Evolutionary conservation across 2,888 invertebrate genomes (phyloP), one percentile per base, ranked within the genome.

Genomic region (Cosmopolites sordidus): DNA sequence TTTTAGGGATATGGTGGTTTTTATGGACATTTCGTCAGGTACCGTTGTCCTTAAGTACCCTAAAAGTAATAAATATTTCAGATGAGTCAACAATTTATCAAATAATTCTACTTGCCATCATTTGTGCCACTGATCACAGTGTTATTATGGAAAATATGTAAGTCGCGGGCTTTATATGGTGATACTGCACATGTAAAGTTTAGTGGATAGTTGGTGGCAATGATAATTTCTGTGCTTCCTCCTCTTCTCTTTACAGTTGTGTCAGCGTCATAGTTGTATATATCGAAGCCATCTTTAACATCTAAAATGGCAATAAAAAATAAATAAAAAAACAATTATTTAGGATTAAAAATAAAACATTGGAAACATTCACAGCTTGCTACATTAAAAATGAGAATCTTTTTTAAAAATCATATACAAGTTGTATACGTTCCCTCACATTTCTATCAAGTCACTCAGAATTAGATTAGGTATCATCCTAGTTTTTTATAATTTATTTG

Each of bases 271-370:
- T 75, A 62, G 1, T 73, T 74, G 54, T 72, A 72, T 4, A 79
- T 71, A 8, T 72, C 68, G 61, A 79, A 75, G 8, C 78, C 78
- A 37, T 73, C 66, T 30, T 66, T 54, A 2, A 77, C 73, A 63
- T 81, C 80, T 77, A 56, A 12, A 66, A 69, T 33, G 3, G 3
- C 3, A 33, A 33, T 9, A 33, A 33, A 33, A 5, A n/a, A 22
- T 22, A n/a, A n/a, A n/a, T n/a, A n/a, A n/a, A n/a, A n/a, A n/a
- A n/a, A n/a, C n/a, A n/a, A n/a, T n/a, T n/a, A n/a, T n/a, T n/a
- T n/a, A n/a, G n/a, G n/a, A n/a, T n/a, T n/a, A n/a, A n/a, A n/a
- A n/a, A n/a, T n/a, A n/a, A n/a, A n/a, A n/a, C n/a, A n/a, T n/a
- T n/a, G n/a, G n/a, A n/a, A n/a, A n/a, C n/a, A n/a, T n/a, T n/a